These are phyloP conservation scores for Himantopus leucocephalus DNA, from an alignment of 2,113 vertebrate species.

Conservation along the genomic window DNA sequence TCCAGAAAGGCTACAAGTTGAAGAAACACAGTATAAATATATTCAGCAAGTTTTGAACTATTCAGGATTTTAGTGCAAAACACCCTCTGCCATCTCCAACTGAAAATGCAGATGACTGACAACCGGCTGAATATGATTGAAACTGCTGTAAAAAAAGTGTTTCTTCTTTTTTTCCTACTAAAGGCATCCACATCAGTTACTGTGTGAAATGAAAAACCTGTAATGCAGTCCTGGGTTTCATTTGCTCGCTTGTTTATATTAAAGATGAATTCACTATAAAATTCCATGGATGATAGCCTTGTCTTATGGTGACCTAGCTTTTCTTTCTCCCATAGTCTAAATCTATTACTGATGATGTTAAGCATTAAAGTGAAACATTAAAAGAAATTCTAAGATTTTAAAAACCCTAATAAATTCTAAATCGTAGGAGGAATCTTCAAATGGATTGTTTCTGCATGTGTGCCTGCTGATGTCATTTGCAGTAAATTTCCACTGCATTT, in stretches of 20 bases:
- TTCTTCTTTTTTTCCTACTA: background rate
- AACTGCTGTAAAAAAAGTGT: background rate
- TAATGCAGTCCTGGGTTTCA: background rate
- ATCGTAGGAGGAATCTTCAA: background rate
- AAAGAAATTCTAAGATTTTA: background rate
- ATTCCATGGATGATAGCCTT: background rate
- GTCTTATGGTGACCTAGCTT: background rate
- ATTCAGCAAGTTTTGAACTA: background rate
- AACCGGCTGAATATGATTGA: background rate
- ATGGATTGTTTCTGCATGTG: background rate
- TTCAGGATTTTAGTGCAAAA: background rate
- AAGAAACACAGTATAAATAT: background rate
- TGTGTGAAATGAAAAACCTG: background rate
- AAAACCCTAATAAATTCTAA: background rate
- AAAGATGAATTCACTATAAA: background rate
- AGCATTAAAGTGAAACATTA: background rate
- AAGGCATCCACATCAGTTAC: background rate
- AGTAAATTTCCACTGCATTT: conserved; percentile 43
- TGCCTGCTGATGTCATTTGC: background rate
- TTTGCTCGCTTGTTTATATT: background rate
- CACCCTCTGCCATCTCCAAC: background rate
- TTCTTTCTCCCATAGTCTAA: background rate
- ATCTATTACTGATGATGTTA: background rate
- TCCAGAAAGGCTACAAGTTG: background rate
- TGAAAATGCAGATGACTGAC: background rate